These are phyloP conservation scores for Phorcus lineatus DNA, from an alignment of 2,888 invertebrate genomes.

Conservation along the genomic window DNA sequence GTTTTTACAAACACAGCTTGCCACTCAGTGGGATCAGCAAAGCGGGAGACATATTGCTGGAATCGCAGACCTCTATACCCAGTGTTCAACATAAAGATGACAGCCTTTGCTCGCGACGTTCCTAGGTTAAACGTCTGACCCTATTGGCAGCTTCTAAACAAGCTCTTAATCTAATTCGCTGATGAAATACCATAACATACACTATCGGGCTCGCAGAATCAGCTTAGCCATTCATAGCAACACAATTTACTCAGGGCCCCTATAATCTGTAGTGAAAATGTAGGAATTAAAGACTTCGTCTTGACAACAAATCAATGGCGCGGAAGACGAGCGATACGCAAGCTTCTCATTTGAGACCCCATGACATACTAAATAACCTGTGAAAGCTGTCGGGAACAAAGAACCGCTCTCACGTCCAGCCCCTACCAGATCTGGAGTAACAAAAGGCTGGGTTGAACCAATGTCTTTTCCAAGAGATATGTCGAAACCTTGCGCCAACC, in stretches of 20 bases:
- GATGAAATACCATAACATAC: not conserved
- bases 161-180: not conserved
- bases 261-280: slow-evolving; percentile 4
- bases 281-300: not conserved
- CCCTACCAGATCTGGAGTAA: not conserved
- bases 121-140: not conserved
- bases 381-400: slow-evolving; percentile 15
- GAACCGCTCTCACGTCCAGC: not conserved
- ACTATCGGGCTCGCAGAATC: not conserved
- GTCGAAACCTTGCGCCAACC: slow-evolving; percentile 2
- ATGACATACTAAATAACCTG: slow-evolving; percentile 11
- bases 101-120: not conserved
- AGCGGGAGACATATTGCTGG: no score
- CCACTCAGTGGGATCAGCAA: no score
- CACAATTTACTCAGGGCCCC: slow-evolving; percentile 6
- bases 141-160: not conserved
- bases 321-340: not conserved
- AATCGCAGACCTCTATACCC: no score
- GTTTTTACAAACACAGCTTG: no score
- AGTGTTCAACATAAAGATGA: no score
- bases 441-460: not conserved
- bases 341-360: not conserved
- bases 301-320: slow-evolving; percentile 15
- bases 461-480: not conserved
- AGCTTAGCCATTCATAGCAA: not conserved